Evolutionary conservation across 2,113 vertebrate species (phyloP), one percentile per base, ranked within the genome.

Genomic region (Synodontis membranacea): DNA sequence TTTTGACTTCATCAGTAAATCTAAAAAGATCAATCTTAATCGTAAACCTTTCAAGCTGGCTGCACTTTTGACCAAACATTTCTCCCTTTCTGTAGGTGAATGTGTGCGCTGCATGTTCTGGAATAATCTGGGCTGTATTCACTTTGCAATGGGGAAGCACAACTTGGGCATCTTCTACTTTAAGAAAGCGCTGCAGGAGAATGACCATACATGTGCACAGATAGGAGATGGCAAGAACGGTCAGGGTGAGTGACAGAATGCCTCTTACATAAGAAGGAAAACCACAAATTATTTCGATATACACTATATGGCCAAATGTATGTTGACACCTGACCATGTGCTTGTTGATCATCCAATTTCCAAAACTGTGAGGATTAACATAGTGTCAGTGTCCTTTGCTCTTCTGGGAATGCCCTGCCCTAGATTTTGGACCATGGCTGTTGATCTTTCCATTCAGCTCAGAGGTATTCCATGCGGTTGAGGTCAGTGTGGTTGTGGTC

Each of bases 81-180:
- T 52, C 23, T 2, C 4, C 0, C 2, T 58, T 25, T 87, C 48
- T 82, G 17, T 42, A 99, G 98, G 98, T 92, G 98, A 99, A 96
- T 99, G 97, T 91, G 95, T 98, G 80, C 94, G 97, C 2, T 99
- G 98, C 89, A 99, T 99, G 98, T 99, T 99, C 93, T 99, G 98
- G 98, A 99, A 99, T 92, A 99, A 99, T 91, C 96, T 99, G 91
- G 98, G 98, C 74, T 99, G 98, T 91, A 99, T 99, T 90, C 98
- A 99, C 93, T 99, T 99, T 93, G 98, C 98, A 48, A 99, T 99
- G 98, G 98, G 97, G 89, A 99, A 99, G 91, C 97, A 99, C 94
- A 99, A 99, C 70, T 94, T 99, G 62, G 98, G 98, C 60, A 97
- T 99, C 91, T 99, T 99, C 95, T 99, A 99, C 93, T 99, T 99